phyloP scores from a whole-genome alignment of 2,888 invertebrate genomes.

The Orthonevra nobilis region DNA sequence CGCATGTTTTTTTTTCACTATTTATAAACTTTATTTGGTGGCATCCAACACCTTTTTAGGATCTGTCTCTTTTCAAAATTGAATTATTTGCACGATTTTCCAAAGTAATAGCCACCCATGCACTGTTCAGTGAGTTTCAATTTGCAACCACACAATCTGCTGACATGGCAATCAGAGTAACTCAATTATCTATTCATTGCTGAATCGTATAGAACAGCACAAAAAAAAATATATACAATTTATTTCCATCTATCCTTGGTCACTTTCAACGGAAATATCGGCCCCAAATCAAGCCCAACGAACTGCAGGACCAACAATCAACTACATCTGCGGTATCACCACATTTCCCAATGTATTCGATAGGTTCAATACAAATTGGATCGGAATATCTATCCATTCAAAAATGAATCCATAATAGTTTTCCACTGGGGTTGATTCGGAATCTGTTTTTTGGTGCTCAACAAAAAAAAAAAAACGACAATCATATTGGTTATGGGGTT shows the following conservation, averaged over 20 bases:
- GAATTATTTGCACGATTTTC: neutral
- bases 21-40: no score
- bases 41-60: no score
- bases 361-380: no score
- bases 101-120: neutral
- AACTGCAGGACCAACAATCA: conserved; percentile 50
- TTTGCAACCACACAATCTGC: conserved; percentile 31
- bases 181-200: conserved; percentile 51
- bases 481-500: conserved; percentile 48
- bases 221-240: conserved; percentile 20
- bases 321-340: conserved; percentile 40
- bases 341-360: conserved; percentile 21
- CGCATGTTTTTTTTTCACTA: no score
- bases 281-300: conserved; percentile 10
- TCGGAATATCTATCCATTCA: conserved; percentile 51
- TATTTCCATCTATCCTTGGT: neutral
- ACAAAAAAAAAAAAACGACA: conserved; percentile 44
- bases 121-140: neutral
- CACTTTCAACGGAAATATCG: conserved; percentile 17
- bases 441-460: conserved; percentile 19
- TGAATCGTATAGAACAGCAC: conserved; percentile 22
- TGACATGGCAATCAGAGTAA: conserved; percentile 49
- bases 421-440: neutral
- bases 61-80: no score
- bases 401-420: conserved; percentile 53